These are phyloP conservation scores for Carassius gibelio DNA, from an alignment of 2,113 vertebrate genomes.

Conservation along the genomic window DNA sequence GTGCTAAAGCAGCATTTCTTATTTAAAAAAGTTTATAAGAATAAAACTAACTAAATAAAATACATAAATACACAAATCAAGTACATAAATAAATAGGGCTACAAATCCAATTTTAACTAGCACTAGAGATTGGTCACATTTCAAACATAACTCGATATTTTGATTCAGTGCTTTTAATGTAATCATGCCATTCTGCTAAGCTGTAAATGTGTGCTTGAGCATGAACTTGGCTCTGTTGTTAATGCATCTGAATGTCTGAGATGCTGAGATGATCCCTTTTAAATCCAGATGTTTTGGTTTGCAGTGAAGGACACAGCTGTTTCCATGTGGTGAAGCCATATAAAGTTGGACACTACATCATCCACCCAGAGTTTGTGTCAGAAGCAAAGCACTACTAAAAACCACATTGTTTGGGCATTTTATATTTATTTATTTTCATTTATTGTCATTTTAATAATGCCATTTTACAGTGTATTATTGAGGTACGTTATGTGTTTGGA, in stretches of 20 bases:
- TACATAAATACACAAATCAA: no score
- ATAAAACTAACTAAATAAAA: neutral
- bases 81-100: no score
- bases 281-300: constrained; percentile 39
- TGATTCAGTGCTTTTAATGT: constrained; percentile 3
- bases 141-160: neutral
- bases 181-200: neutral
- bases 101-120: no score
- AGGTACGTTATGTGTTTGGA: neutral
- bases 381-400: constrained; percentile 61
- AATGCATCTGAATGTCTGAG: constrained; percentile 24
- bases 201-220: neutral
- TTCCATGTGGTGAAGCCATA: constrained; percentile 75
- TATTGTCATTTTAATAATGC: neutral
- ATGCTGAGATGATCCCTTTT: constrained; percentile 32
- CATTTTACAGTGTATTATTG: neutral
- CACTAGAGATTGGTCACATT: no score
- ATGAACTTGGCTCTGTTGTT: neutral
- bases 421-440: neutral
- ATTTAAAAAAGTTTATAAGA: neutral
- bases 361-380: constrained; percentile 78
- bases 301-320: constrained; percentile 75
- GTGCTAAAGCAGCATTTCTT: neutral
- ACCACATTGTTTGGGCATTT: neutral
- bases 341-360: constrained; percentile 73